Percentiles rank a stretch among this genome's conserved stretches.
Conservation (phyloP, 2,113 vertebrate species). For the Osmerus eperlanus region DNA sequence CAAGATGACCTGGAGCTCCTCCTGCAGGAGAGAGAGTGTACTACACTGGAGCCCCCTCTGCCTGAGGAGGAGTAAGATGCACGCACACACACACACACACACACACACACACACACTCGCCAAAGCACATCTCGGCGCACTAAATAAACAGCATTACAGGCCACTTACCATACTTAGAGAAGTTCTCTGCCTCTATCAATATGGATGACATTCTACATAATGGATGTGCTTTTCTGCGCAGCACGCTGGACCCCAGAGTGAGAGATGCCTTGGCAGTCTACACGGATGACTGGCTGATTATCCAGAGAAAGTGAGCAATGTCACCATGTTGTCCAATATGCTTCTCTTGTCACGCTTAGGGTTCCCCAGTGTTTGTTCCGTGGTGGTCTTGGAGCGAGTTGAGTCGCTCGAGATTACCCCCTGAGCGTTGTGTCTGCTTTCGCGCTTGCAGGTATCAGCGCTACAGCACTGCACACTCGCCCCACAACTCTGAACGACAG, state of each 20-base stretch:
- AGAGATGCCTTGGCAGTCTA: conserved; percentile 84
- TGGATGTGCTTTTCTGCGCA: conserved; percentile 61
- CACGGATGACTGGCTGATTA: conserved; percentile 87
- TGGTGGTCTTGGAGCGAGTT: no score
- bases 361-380: no score
- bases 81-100: background rate
- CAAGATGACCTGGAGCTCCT: conserved; percentile 81
- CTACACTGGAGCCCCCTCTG: conserved; percentile 79
- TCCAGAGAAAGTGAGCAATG: conserved; percentile 80
- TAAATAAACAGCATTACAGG: background rate
- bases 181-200: conserved; percentile 50
- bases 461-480: conserved; percentile 74
- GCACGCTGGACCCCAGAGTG: conserved; percentile 82
- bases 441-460: conserved; percentile 73
- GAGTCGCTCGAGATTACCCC: no score
- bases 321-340: background rate
- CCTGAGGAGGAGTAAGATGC: conserved; percentile 79
- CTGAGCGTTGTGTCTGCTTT: background rate
- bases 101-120: background rate
- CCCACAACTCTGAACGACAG: conserved; percentile 78
- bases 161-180: conserved; percentile 31
- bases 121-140: no score
- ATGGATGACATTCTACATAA: conserved; percentile 56
- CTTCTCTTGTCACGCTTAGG: no score
- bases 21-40: conserved; percentile 81